Base-by-base conservation (phyloP, 2,113 vertebrate species). In the Sinocyclocheilus anshuiensis region DNA sequence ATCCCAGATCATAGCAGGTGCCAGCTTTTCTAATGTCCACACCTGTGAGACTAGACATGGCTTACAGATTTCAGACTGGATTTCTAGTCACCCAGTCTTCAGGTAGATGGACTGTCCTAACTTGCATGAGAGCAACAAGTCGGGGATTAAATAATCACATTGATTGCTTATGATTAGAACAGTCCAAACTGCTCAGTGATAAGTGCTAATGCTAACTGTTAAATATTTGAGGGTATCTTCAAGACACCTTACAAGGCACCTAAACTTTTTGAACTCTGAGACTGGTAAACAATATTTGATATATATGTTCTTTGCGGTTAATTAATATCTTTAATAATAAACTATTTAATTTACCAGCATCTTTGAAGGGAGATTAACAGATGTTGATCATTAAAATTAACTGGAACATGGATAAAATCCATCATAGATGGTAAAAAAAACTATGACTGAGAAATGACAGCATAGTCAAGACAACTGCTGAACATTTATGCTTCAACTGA, bases 401-500 rank as follows among this genome's bases (percentile, higher is more conserved):
- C 11, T 63, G 9, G 0, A 74, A 74, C 71, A 74, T n/a, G 36
- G 18, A n/a, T 42, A 6, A n/a, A 74, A 42, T 42, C 18, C 36
- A 39, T 39, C 33, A 72, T 4, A 39, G 29, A 22, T 39, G 76
- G 16, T 33, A 74, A 10, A 9, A 42, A 86, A 80, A 80, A 72
- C 16, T 3, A 59, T 3, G 42, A 83, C 39, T 36, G 65, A 90
- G 86, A 42, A 76, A 59, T 78, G 7, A 39, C 22, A 78, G 75
- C 61, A 84, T 61, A 86, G 87, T 84, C 83, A 42, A 48, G 10
- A 48, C 11, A 48, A 48, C 2, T 86, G 91, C 90, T 89, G 75
- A 90, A 88, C 90, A 82, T 83, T 79, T 78, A 82, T 85, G 61
- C 87, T 55, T 55, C 78, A 36, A 63, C 89, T 91, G 88, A 93